Evolutionary conservation across 2,113 vertebrate species (phyloP).

Genomic region (Chamaea fasciata): DNA sequence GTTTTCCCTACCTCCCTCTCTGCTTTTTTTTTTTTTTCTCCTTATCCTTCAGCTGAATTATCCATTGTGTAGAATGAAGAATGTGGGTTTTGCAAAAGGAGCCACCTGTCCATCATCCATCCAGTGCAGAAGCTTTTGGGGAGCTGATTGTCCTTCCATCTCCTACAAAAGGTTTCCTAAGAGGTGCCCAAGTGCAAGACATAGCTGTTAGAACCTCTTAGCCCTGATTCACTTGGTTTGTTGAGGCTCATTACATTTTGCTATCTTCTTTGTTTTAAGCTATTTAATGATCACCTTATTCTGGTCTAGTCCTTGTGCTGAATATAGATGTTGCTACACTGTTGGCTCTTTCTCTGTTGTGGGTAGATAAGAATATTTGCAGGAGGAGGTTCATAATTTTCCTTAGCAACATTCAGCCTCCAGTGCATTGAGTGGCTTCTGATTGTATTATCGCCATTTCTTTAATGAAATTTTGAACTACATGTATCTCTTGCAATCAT

Average conservation of each 20-base stretch:
- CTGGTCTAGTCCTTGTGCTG: not conserved
- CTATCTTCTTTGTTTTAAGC: not conserved
- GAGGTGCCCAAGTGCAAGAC: not conserved
- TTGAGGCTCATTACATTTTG: not conserved
- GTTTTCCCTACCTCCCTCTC: not conserved
- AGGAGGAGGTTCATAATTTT: conserved; percentile 14
- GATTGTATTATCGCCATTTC: conserved; percentile 15
- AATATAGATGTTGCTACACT: not conserved
- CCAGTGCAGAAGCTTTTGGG: not conserved
- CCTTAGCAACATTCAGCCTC: conserved; percentile 3
- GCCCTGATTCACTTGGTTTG: not conserved
- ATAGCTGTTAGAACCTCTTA: not conserved
- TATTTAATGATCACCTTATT: not conserved
- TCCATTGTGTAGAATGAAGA: not conserved
- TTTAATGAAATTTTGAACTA: conserved; percentile 50
- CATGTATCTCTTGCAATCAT: not conserved
- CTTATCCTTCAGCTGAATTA: not conserved
- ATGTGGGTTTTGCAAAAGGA: not conserved
- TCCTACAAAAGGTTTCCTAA: not conserved
- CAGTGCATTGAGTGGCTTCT: not conserved
- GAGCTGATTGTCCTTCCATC: not conserved
- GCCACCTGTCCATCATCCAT: not conserved
- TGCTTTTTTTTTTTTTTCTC: not conserved
- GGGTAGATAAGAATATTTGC: conserved; percentile 30
- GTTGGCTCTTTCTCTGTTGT: not conserved